Evolutionary conservation across 1,140 invertebrate species (phyloP).

Genomic region (Meloidogyne hapla): DNA sequence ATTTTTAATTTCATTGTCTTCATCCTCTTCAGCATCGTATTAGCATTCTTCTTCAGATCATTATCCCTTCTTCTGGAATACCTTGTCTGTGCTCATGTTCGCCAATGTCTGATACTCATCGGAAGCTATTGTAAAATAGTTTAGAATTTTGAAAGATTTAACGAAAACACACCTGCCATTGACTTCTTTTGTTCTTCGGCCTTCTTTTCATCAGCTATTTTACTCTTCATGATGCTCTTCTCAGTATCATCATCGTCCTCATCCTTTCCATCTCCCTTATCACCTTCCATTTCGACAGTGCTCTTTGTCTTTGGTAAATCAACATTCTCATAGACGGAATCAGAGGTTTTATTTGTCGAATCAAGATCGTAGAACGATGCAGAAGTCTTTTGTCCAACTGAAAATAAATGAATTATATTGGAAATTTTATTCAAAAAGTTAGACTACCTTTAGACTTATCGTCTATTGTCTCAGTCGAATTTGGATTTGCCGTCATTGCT

Average conservation of each 20-base stretch:
- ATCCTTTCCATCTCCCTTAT: not conserved
- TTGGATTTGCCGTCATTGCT: not conserved
- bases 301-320: slow-evolving; percentile 5
- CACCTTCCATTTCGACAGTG: not conserved
- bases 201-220: not conserved
- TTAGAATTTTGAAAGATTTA: not conserved
- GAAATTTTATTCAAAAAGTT: not conserved
- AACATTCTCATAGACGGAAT: not conserved
- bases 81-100: not conserved
- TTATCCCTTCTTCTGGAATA: not conserved
- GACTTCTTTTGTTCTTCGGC: not conserved
- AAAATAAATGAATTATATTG: not conserved
- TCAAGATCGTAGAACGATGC: not conserved
- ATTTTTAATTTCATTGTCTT: not conserved
- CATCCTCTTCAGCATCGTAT: not conserved
- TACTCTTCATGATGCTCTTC: slow-evolving; percentile 2
- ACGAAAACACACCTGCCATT: not conserved
- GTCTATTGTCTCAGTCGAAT: not conserved
- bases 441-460: not conserved
- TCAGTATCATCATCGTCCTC: not conserved
- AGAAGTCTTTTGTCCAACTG: not conserved
- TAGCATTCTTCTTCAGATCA: not conserved
- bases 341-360: slow-evolving; percentile 5
- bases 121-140: not conserved
- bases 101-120: not conserved